Evolutionary conservation across 2,888 invertebrate genomes (phyloP), one percentile per base, ranked within the genome.

Genomic region (Drosophila parthenogenetica): DNA sequence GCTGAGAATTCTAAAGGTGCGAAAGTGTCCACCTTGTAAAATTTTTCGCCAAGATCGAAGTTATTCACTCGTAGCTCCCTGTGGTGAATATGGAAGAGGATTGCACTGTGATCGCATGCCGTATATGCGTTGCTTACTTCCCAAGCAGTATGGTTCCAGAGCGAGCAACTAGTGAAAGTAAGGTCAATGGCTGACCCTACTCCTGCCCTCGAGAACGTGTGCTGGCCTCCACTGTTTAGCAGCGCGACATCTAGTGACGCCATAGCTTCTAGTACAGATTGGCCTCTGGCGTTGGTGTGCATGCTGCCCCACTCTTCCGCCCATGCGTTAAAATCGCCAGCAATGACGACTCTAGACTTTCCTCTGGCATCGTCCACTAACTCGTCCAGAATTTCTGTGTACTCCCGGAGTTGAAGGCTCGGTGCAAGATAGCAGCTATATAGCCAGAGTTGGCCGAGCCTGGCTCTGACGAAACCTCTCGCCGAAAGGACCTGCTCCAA

Each of bases 251-350:
- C 40, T 13, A 40, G 40, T 3, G 40, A 40, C 5, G 42, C 5
- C 2, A 16, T 5, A 17, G 17, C 11, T 11, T 42, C 17, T 17
- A 17, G 2, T 2, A 42, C 7, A 2, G 4, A 8, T 16, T 11
- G 1, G 2, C 17, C 42, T 4, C 16, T 42, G 17, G 42, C 4
- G 11, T 16, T 17, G 7, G 42, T 16, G 7, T 8, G 3, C 42
- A 16, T 0, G 22, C 46, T 29, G n/a, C 10, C 25, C 46, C 46
- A 46, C 8, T 29, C 46, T 10, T 22, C 46, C 13, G 46, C 46
- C 25, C 46, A 46, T 2, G 46, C 46, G 14, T 25, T 29, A 13
- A 46, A 46, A 7, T 46, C 46, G 25, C 46, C 46, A 2, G 43
- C 19, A 4, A 19, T 19, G 17, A 45, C 22, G 10, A 45, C n/a